Evolutionary conservation across 2,113 vertebrate species (phyloP).

Genomic region (Nothocercus nigrocapillus): DNA sequence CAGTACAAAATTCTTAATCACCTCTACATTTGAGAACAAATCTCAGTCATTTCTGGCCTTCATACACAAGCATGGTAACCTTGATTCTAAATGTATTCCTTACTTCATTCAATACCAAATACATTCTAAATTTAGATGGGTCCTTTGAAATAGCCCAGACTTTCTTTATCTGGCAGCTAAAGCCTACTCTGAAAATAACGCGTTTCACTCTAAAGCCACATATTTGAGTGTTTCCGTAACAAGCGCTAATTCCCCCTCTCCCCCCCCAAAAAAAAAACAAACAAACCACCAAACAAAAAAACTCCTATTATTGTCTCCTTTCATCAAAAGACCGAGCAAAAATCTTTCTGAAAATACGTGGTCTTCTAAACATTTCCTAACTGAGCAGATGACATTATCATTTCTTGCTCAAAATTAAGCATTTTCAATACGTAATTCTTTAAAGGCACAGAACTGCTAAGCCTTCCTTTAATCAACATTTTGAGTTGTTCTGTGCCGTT

Average conservation of each 20-base stretch:
- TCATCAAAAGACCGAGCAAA: not conserved
- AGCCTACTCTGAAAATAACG: not conserved
- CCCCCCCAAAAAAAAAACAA: too few species aligned
- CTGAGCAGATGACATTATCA: not conserved
- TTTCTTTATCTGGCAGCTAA: not conserved
- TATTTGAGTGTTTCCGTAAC: not conserved
- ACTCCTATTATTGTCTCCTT: not conserved
- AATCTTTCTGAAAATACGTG: not conserved
- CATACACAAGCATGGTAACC: not conserved
- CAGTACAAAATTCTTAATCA: not conserved
- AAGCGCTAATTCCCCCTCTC: not conserved
- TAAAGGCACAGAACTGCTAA: not conserved
- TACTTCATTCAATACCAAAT: not conserved
- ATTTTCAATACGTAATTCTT: not conserved
- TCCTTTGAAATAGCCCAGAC: not conserved
- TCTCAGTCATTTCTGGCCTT: not conserved
- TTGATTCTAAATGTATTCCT: not conserved
- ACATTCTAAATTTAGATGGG: not conserved
- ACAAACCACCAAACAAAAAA: not conserved
- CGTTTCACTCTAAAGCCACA: not conserved
- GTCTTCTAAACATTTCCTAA: not conserved
- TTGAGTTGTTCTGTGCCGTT: not conserved
- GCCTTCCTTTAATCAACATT: fast-evolving
- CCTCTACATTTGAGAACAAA: not conserved
- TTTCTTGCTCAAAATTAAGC: not conserved